Evolutionary conservation across 2,797 vertebrate genomes (phyloP).

Genomic region (Pelobates cultripes): DNA sequence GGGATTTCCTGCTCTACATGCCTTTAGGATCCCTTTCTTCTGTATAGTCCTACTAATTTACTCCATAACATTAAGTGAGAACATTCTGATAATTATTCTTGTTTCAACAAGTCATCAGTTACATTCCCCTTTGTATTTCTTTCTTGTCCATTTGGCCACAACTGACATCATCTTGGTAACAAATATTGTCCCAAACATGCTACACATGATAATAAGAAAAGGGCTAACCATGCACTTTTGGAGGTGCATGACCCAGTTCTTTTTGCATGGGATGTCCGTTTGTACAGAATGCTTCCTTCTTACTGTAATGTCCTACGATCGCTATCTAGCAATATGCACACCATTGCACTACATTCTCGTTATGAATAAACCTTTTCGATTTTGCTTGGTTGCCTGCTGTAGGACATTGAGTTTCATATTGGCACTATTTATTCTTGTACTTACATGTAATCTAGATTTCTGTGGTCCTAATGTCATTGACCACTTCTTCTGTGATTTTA

Average conservation of each 20-base stretch:
- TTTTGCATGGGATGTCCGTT: not conserved
- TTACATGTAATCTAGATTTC: slow-evolving; percentile 55
- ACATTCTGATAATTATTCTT: not conserved
- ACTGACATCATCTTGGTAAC: not conserved
- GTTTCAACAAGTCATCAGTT: not conserved
- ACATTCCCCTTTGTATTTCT: not conserved
- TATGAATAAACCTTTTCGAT: slow-evolving; percentile 57
- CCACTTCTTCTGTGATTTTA: slow-evolving; percentile 23
- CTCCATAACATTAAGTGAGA: not conserved
- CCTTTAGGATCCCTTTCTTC: not conserved
- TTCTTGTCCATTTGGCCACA: not conserved
- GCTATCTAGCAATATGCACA: slow-evolving; percentile 59
- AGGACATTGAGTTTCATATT: slow-evolving; percentile 59
- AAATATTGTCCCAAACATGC: not conserved
- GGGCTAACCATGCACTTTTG: not conserved
- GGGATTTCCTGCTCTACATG: not conserved
- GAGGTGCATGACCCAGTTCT: not conserved
- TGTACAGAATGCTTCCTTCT: not conserved
- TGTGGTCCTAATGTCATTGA: slow-evolving; percentile 11
- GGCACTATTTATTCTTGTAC: slow-evolving; percentile 53
- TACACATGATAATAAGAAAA: not conserved
- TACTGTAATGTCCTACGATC: not conserved
- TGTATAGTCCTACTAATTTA: not conserved
- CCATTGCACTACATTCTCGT: slow-evolving; percentile 61
- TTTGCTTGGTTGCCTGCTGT: slow-evolving; percentile 47